These are phyloP conservation scores for Saccostrea cuccullata DNA, from an alignment of 1,140 invertebrate species.

Conservation along the genomic window DNA sequence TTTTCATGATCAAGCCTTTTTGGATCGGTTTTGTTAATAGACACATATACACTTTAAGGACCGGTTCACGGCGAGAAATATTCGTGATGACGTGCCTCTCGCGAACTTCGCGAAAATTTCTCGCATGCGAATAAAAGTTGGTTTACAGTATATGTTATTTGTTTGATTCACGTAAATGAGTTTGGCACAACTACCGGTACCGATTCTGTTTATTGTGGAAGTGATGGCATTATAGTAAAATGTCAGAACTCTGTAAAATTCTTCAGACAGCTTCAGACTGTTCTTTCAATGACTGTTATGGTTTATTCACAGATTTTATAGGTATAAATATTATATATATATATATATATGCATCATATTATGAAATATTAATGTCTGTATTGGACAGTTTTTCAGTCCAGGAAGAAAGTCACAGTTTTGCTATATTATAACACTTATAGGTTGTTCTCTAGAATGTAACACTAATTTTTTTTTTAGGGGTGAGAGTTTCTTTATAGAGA, in stretches of 20 bases:
- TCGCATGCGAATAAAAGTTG: no score
- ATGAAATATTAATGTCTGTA: no score
- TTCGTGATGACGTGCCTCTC: no score
- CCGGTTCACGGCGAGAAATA: no score
- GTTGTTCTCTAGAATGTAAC: not conserved
- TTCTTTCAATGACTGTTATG: not conserved
- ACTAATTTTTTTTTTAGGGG: no score
- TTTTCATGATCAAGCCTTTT: no score
- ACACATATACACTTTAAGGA: no score
- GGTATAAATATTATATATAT: not conserved
- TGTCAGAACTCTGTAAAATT: not conserved
- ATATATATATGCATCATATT: not conserved
- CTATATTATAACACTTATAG: not conserved
- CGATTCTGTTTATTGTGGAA: not conserved
- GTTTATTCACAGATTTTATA: not conserved
- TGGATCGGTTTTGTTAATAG: no score
- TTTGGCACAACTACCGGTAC: not conserved
- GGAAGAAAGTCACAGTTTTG: not conserved
- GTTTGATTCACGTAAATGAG: not conserved
- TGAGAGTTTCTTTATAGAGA: not conserved
- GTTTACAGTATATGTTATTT: not conserved
- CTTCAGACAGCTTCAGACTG: not conserved
- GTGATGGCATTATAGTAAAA: not conserved
- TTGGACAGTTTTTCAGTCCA: not conserved
- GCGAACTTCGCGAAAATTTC: no score